phyloP scores from a whole-genome alignment of 1,140 invertebrate genomes.

The Musca domestica region DNA sequence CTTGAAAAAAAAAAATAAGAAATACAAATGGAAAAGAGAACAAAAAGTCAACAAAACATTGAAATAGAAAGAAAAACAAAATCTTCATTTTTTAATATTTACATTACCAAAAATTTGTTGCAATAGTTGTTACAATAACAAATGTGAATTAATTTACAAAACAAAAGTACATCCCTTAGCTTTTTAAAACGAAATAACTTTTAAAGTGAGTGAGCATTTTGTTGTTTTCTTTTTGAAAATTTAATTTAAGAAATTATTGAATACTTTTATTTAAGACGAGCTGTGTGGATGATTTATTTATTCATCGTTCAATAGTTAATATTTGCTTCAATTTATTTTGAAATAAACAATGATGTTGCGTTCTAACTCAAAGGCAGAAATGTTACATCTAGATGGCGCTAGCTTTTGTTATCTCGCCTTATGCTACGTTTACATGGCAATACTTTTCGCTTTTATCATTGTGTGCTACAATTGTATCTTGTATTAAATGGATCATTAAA shows the following conservation, averaged over 20 bases:
- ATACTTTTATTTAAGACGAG: too few species aligned
- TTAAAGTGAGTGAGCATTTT: conserved; percentile 53
- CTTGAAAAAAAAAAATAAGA: background rate
- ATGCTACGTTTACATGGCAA: too few species aligned
- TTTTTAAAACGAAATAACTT: conserved; percentile 35
- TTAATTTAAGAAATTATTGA: too few species aligned
- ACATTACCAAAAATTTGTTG: conserved; percentile 29
- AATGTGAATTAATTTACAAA: conserved; percentile 21
- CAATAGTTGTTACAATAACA: conserved; percentile 22
- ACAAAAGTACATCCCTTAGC: conserved; percentile 34
- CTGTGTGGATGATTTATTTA: too few species aligned
- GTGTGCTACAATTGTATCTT: too few species aligned
- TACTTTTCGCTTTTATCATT: too few species aligned
- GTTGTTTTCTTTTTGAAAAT: conserved; percentile 7
- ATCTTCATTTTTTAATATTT: conserved; percentile 17
- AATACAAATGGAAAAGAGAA: background rate
- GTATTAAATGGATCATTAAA: too few species aligned
- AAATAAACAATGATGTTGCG: too few species aligned
- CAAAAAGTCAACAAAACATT: conserved; percentile 12
- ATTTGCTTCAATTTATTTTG: too few species aligned
- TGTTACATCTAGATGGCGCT: background rate
- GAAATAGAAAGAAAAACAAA: background rate
- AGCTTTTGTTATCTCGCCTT: too few species aligned
- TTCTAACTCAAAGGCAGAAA: too few species aligned
- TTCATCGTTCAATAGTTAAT: too few species aligned